Evolutionary conservation across 2,113 vertebrate species (phyloP), one percentile per base, ranked within the genome.

Genomic region (Caranx melampygus): DNA sequence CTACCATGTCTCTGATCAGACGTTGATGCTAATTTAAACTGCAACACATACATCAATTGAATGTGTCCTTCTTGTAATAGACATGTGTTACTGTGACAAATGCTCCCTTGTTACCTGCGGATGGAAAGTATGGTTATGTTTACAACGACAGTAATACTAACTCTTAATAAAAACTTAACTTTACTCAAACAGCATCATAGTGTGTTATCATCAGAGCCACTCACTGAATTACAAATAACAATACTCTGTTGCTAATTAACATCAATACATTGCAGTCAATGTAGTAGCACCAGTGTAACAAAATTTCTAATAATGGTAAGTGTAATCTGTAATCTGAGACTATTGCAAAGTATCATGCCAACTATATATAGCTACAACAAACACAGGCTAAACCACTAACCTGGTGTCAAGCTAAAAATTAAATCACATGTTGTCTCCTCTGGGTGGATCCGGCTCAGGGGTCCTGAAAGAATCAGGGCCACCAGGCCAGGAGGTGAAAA

Each of bases 371-470:
- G 33, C 7, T 69, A 59, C n/a, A 65, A 26, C 60, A 18, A 55
- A 57, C 15, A 37, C 40, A 11, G 3, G 26, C 16, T 12, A 4
- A 44, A 49, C 21, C 15, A 15, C 1, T n/a, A 77, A 58, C 16
- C 33, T 45, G 4, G 31, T n/a, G 10, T 4, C 18, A 5, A 70
- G 66, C 47, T 33, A n/a, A 51, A 64, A 57, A 5, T 64, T 34
- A 26, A 60, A 6, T 12, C 18, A 87, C 0, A 72, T 75, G 68
- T 63, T 88, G 7, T 92, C 88, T 71, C 88, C 90, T 83, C 90
- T 76, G 0, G 79, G 72, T 40, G 79, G 87, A 7, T 40, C 58
- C 0, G 71, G 57, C 55, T 75, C 81, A 55, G 55, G 12, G 13
- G 71, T 83, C 1, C 20, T 83, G 44, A 88, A 83, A 58, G 79